A percentile compares a stretch with the other conserved stretches of the same genome.
phyloP scores from a whole-genome alignment of 1,140 invertebrate species.

The Gonioctena quinquepunctata region DNA sequence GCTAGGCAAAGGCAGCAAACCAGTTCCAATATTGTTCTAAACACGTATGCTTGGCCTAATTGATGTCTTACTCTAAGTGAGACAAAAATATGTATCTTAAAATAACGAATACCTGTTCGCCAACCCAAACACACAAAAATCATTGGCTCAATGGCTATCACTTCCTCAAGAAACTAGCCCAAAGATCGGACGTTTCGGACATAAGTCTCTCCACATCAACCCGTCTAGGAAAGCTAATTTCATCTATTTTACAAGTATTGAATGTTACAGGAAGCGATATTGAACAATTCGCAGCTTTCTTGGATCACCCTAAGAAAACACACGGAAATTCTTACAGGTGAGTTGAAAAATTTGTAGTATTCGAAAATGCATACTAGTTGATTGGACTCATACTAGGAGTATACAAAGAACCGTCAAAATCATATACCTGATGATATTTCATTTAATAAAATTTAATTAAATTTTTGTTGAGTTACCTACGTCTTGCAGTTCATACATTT shows the following conservation, averaged over 20 bases:
- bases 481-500: too few relatives aligned
- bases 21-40: slow-evolving; percentile 32
- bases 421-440: too few relatives aligned
- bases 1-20: slow-evolving; percentile 28
- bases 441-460: too few relatives aligned
- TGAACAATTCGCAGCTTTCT: slow-evolving; percentile 29
- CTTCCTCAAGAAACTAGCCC: slow-evolving; percentile 15
- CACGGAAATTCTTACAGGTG: slow-evolving; percentile 25
- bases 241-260: slow-evolving; percentile 26
- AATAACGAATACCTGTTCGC: slow-evolving; percentile 11
- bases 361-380: too few relatives aligned
- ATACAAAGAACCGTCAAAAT: too few relatives aligned
- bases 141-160: slow-evolving; percentile 10
- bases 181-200: slow-evolving; percentile 4
- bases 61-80: neutral
- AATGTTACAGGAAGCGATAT: slow-evolving; percentile 18
- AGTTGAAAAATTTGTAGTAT: too few relatives aligned
- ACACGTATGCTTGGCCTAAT: too few relatives aligned
- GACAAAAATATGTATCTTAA: neutral
- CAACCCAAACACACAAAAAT: slow-evolving; percentile 15
- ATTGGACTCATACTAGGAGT: too few relatives aligned
- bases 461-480: too few relatives aligned
- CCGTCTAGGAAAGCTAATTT: slow-evolving; percentile 26
- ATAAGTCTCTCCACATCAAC: slow-evolving; percentile 23
- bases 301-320: slow-evolving; percentile 30